These are phyloP conservation scores for Dolichallabes microphthalmus DNA, from an alignment of 2,113 vertebrate species.

Conservation along the genomic window DNA sequence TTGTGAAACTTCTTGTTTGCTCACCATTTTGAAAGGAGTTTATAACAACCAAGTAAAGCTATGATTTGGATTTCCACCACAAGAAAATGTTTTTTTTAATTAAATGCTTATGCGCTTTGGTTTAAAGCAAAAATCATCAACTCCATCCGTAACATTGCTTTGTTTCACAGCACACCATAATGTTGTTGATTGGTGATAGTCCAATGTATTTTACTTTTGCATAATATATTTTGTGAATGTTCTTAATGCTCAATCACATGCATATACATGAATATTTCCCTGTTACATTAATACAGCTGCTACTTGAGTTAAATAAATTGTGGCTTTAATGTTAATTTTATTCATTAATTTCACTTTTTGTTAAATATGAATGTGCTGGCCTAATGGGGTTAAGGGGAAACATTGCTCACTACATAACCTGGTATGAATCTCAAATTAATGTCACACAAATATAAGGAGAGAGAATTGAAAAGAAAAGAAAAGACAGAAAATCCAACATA, in stretches of 20 bases:
- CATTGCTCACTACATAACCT: conserved; percentile 12
- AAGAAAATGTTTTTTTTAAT: background rate
- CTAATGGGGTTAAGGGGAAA: background rate
- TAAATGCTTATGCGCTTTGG: background rate
- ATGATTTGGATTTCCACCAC: background rate
- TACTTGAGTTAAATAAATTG: conserved; percentile 38
- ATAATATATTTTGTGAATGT: background rate
- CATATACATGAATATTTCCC: background rate
- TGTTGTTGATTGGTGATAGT: too few species aligned
- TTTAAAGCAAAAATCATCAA: background rate
- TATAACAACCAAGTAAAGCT: background rate
- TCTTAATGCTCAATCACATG: background rate
- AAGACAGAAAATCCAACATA: background rate
- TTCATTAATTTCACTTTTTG: conserved; percentile 38
- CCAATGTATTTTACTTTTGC: background rate
- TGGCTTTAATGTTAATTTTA: conserved; percentile 36
- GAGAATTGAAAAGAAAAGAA: background rate
- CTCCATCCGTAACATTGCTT: background rate
- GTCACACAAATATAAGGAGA: background rate
- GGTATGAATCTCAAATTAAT: conserved; percentile 18
- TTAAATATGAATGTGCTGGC: conserved; percentile 15
- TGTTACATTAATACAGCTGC: conserved; percentile 23
- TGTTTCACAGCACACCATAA: background rate
- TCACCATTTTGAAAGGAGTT: background rate
- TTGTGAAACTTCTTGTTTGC: background rate